Base-by-base conservation (phyloP, 92 coral and sea anemone species). In the Hydrozoanthus gracilis region DNA sequence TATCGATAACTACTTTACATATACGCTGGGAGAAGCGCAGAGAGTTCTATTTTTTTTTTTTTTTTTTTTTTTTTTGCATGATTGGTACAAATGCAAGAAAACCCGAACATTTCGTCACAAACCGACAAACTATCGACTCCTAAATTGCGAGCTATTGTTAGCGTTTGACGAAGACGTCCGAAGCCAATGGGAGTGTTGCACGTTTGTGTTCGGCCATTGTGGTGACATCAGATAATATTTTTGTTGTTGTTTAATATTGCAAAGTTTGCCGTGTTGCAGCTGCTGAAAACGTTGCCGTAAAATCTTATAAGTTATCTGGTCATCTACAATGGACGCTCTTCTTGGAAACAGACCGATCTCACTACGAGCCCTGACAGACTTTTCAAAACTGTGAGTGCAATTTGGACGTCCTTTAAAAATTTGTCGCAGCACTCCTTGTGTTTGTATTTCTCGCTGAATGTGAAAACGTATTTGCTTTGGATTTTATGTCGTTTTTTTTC, bases 301-400 rank as follows among this genome's bases (percentile, higher is more conserved):
- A 68, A 68, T 6, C 4, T 2, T 27, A 7, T 12, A 68, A 68
- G 8, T 35, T 14, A 14, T 35, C 14, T 8, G 44, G 11, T 65
- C 58, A 45, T 14, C 61, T 51, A 86, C 71, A 51, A 96, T 96
- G 98, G 95, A 94, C 55, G 86, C 92, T 39, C 80, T 96, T 51
- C 88, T 88, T 86, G 93, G 98, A 61, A 94, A 90, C 83, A 95
- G 98, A 84, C 94, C 93, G 62, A 88, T 96, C 87, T 94, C 97
- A 48, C 64, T 96, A 54, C 79, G 77, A 50, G 93, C 98, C 11
- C 73, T 96, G 90, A 96, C 95, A 62, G 98, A 96, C 83, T 96
- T 96, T 87, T 96, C 98, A 69, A 95, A 90, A 83, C 90, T 96
- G 98, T 96, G 88, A 96, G 98, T 94, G 86, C 77, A 17, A 62